These are phyloP conservation scores for Pelochelys cantorii DNA, from an alignment of 2,797 vertebrate species.

Conservation along the genomic window DNA sequence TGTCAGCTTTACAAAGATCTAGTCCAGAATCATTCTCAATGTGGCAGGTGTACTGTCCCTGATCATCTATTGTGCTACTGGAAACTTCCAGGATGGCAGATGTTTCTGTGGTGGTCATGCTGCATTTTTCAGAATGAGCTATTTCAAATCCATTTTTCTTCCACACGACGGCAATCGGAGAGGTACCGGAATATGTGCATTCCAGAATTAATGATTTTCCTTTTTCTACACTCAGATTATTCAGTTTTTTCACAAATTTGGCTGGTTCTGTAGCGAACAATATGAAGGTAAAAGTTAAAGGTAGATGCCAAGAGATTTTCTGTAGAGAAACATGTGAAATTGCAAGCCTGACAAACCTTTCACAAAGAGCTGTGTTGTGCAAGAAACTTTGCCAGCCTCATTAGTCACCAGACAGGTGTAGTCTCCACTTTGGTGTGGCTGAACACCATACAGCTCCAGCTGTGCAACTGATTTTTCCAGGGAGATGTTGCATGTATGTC, in stretches of 20 bases:
- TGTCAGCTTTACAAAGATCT: slow-evolving; percentile 88
- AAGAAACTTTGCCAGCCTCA: slow-evolving; percentile 91
- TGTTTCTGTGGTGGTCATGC: slow-evolving; percentile 93
- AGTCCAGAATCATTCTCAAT: slow-evolving; percentile 95
- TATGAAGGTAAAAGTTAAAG: slow-evolving; percentile 56
- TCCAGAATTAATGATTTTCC: slow-evolving; percentile 92
- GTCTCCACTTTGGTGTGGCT: slow-evolving; percentile 89
- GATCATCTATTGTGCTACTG: slow-evolving; percentile 88
- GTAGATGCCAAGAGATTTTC: not conserved
- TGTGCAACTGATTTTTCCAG: slow-evolving; percentile 89
- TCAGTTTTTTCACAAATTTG: slow-evolving; percentile 92
- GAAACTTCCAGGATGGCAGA: slow-evolving; percentile 96
- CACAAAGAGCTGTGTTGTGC: slow-evolving; percentile 88
- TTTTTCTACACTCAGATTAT: slow-evolving; percentile 90
- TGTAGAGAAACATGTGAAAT: slow-evolving; percentile 10
- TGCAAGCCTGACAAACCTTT: slow-evolving; percentile 89
- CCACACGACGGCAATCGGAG: slow-evolving; percentile 95
- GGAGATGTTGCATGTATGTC: slow-evolving; percentile 85
- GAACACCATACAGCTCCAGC: slow-evolving; percentile 89
- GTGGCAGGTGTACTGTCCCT: slow-evolving; percentile 92
- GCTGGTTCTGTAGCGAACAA: slow-evolving; percentile 88
- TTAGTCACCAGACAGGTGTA: slow-evolving; percentile 96
- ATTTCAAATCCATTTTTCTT: slow-evolving; percentile 91
- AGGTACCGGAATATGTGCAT: slow-evolving; percentile 90
- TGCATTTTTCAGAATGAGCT: slow-evolving; percentile 92